Conservation (phyloP, 2,113 vertebrate species). For the Lamprologus callipterus region DNA sequence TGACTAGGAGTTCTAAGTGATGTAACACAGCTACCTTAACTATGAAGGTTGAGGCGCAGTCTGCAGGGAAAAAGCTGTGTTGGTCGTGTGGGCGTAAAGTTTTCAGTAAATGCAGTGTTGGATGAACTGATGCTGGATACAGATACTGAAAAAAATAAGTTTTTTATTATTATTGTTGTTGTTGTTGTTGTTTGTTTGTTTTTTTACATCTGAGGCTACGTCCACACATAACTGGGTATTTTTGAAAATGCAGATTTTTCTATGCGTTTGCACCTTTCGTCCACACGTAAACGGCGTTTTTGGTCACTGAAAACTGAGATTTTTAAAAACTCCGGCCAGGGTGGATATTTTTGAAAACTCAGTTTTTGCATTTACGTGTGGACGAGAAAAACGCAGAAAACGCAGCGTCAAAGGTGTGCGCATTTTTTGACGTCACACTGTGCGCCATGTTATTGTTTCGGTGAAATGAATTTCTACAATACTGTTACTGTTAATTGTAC, state of each 20-base stretch:
- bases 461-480: too few relatives aligned
- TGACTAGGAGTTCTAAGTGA: neutral
- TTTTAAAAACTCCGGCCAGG: too few relatives aligned
- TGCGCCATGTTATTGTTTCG: too few relatives aligned
- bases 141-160: neutral
- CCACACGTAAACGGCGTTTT: fast-evolving
- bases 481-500: too few relatives aligned
- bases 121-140: neutral
- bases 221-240: too few relatives aligned
- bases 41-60: neutral
- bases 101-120: neutral
- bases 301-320: too few relatives aligned
- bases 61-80: neutral
- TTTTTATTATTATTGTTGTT: neutral
- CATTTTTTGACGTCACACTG: too few relatives aligned
- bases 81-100: neutral
- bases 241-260: too few relatives aligned
- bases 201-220: neutral
- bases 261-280: fast-evolving
- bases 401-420: too few relatives aligned
- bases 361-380: fast-evolving
- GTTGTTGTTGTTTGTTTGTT: neutral
- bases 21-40: neutral
- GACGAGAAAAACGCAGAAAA: too few relatives aligned
- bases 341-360: too few relatives aligned